Base-by-base conservation (phyloP, 37 sponge, comb jelly and placozoan species). In the Haliclona indistincta region DNA sequence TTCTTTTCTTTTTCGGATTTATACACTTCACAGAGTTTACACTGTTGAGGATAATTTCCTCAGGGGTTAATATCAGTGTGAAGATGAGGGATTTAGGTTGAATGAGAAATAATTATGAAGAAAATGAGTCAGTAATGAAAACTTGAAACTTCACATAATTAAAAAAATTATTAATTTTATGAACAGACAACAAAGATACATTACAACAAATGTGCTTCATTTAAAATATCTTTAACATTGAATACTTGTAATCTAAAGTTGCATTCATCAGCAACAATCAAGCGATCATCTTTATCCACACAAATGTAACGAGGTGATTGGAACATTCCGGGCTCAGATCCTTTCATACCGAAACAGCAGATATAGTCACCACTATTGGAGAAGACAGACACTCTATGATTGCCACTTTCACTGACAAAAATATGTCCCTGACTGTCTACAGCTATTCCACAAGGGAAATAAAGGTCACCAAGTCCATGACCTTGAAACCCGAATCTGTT, bases 351-450 rank as follows among this genome's bases (percentile, higher is more conserved):
- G 54, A 82, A 74, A 66, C 83, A 82, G 20, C 52, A 7, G 13
- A 80, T 23, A 51, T 71, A 81, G 54, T 71, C 49, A 6, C 82
- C 82, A 6, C 42, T 33, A 1, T 62, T 20, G 2, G 52, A 38
- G 47, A 81, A 81, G 26, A 81, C n/a, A 7, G 82, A 81, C 2
- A 81, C 71, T 7, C 82, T 62, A 71, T 81, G 82, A 22, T 81
- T 81, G 10, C 82, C 82, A 36, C 55, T 62, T 54, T 81, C 82
- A 22, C 72, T 71, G 29, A 81, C 55, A 3, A 65, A 28, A 47
- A 81, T 81, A 39, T 64, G 58, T 25, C 82, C 73, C n/a, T 81
- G 34, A 1, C 54, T 65, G 55, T 73, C 65, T 11, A 81, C 45
- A n/a, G 82, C 73, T 13, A 81, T 63, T 2, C 82, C 82, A 52